These are phyloP conservation scores for Pteromalus puparum DNA, from an alignment of 1,140 invertebrate genomes.

Conservation along the genomic window DNA sequence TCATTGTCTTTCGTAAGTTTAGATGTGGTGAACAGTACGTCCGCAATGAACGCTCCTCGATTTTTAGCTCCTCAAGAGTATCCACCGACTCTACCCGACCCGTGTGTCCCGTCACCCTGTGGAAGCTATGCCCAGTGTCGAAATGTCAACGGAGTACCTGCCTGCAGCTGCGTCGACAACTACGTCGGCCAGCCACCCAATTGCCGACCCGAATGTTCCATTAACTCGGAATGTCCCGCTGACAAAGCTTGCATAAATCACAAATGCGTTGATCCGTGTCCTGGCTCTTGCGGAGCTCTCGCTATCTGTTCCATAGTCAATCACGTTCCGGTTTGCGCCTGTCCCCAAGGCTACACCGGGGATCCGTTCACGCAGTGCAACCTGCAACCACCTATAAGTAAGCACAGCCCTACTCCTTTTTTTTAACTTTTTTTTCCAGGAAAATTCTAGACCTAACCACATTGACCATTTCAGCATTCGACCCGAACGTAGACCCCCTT, in stretches of 20 bases:
- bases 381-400: slow-evolving; percentile 64
- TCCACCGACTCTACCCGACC: slow-evolving; percentile 59
- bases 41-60: background rate
- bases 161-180: slow-evolving; percentile 68
- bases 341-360: slow-evolving; percentile 75
- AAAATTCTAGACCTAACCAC: slow-evolving; percentile 16
- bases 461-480: slow-evolving; percentile 60
- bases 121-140: slow-evolving; percentile 74
- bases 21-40: background rate
- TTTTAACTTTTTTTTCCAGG: slow-evolving; percentile 35
- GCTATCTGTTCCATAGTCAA: slow-evolving; percentile 76
- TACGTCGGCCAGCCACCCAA: slow-evolving; percentile 74
- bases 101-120: slow-evolving; percentile 76
- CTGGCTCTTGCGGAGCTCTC: slow-evolving; percentile 76
- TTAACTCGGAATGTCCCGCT: slow-evolving; percentile 73
- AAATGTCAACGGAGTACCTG: slow-evolving; percentile 61
- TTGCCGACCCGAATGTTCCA: slow-evolving; percentile 75
- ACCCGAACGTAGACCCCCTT: slow-evolving; percentile 60
- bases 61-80: slow-evolving; percentile 46
- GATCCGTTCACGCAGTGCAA: slow-evolving; percentile 76
- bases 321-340: slow-evolving; percentile 78
- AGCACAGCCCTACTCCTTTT: slow-evolving; percentile 53
- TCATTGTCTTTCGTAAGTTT: background rate
- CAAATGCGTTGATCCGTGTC: slow-evolving; percentile 78
- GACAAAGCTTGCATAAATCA: slow-evolving; percentile 75